Evolutionary conservation across 2,113 vertebrate species (phyloP).

Genomic region (Procavia capensis): DNA sequence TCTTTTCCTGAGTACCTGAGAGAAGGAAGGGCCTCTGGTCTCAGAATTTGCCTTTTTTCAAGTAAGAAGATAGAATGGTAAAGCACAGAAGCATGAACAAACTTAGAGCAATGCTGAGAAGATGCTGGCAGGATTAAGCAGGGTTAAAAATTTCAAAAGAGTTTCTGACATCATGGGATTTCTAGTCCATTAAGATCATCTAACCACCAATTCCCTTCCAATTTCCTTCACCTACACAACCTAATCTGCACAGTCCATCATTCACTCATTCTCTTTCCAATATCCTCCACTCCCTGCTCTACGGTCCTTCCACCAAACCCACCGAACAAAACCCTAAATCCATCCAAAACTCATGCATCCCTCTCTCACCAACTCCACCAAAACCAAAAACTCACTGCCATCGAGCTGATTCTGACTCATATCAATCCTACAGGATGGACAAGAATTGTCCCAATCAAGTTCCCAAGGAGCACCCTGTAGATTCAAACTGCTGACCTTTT

Average conservation of each 20-base stretch:
- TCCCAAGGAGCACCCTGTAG: too few species aligned
- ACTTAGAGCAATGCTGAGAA: background rate
- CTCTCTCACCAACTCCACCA: background rate
- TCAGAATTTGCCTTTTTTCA: background rate
- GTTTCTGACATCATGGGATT: background rate
- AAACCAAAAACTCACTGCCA: too few species aligned
- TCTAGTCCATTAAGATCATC: background rate
- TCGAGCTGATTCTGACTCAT: too few species aligned
- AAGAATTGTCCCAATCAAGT: too few species aligned
- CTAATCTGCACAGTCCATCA: background rate
- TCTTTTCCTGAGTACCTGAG: background rate
- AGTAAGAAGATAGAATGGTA: background rate
- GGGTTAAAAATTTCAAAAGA: background rate
- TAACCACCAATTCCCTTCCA: background rate
- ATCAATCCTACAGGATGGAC: too few species aligned
- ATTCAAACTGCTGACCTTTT: too few species aligned
- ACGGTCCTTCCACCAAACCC: background rate
- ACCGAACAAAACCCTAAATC: background rate
- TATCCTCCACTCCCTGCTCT: background rate
- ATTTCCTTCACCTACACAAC: background rate
- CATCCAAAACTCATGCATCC: background rate
- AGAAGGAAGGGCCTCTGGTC: background rate
- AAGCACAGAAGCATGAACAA: background rate
- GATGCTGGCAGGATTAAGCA: background rate
- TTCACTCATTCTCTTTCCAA: background rate